phyloP scores from a whole-genome alignment of 2,797 vertebrate species.

The Schizopygopsis pylzovi region DNA sequence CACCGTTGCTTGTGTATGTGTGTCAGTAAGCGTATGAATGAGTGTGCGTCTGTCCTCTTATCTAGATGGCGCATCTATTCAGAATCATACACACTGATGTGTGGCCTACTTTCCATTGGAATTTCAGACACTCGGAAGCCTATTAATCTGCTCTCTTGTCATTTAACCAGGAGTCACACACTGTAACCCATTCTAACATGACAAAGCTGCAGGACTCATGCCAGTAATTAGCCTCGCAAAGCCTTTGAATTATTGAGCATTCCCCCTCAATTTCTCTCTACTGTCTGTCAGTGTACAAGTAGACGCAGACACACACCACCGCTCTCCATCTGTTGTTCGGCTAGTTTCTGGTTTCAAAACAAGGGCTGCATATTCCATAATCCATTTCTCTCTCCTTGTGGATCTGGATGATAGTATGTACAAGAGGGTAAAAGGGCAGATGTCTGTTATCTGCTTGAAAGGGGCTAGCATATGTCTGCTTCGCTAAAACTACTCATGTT shows the following conservation, averaged over 20 bases:
- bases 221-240: slow-evolving; percentile 61
- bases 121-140: slow-evolving; percentile 47
- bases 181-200: slow-evolving; percentile 55
- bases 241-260: slow-evolving; percentile 63
- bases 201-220: slow-evolving; percentile 52
- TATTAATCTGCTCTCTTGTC: slow-evolving; percentile 52
- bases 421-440: slow-evolving; percentile 36
- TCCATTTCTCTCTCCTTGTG: slow-evolving; percentile 10
- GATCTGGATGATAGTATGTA: not conserved
- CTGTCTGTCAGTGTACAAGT: slow-evolving; percentile 20
- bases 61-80: slow-evolving; percentile 31
- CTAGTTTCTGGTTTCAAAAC: slow-evolving; percentile 50
- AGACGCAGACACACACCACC: slow-evolving; percentile 22
- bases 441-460: slow-evolving; percentile 12
- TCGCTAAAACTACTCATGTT: not conserved
- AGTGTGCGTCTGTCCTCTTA: slow-evolving; percentile 17
- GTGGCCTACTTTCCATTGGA: slow-evolving; percentile 22
- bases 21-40: slow-evolving; percentile 28
- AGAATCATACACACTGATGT: slow-evolving; percentile 8
- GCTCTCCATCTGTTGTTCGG: slow-evolving; percentile 44
- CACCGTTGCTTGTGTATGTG: slow-evolving; percentile 1
- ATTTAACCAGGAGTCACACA: slow-evolving; percentile 56
- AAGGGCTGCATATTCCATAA: slow-evolving; percentile 9
- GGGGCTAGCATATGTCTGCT: not conserved
- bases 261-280: slow-evolving; percentile 38